Base-by-base conservation (phyloP, 2,797 vertebrate genomes). In the Allochrocebus solatus region DNA sequence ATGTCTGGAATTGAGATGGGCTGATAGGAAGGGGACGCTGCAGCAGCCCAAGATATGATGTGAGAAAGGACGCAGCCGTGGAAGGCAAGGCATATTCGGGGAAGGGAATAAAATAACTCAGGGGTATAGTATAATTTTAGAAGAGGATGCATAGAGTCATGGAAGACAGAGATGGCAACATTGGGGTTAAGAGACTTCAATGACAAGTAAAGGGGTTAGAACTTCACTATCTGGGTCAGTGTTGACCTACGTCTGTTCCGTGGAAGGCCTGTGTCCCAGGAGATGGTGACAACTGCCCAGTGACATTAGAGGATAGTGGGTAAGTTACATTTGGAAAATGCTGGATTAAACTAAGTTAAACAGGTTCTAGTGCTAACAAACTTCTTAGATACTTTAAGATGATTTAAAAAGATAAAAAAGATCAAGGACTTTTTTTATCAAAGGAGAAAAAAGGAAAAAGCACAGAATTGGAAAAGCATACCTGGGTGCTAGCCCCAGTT, bases 341-440 rank as follows among this genome's bases (percentile, higher is more conserved):
- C 7, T 91, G 67, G 46, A 75, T 97, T 95, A 95, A 95, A 61
- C 26, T 26, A 88, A 72, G 13, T 89, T 86, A 83, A 93, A 93
- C 9, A 61, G 85, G 30, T 79, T 92, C 50, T 11, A 64, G 41
- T 57, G 55, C 50, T 70, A 84, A 89, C 92, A 75, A 67, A 92
- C 67, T 89, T 97, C 53, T 91, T 50, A 89, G 91, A 74, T 86
- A 46, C 78, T 93, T 94, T 89, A 91, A 93, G 92, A 91, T 95
- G 64, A 88, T 46, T 28, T 41, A 85, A 50, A 81, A 74, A 79
- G 76, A 82, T 59, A 30, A 72, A 75, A 30, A 72, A 93, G 21
- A 91, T 78, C 89, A 95, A 88, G 76, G 39, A 24, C 5, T 76
- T 81, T 14, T 14, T 14, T 59, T 24, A 79, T 78, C 33, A 57